Evolutionary conservation across 2,888 invertebrate genomes (phyloP).

Genomic region (Sminthurides aquaticus): DNA sequence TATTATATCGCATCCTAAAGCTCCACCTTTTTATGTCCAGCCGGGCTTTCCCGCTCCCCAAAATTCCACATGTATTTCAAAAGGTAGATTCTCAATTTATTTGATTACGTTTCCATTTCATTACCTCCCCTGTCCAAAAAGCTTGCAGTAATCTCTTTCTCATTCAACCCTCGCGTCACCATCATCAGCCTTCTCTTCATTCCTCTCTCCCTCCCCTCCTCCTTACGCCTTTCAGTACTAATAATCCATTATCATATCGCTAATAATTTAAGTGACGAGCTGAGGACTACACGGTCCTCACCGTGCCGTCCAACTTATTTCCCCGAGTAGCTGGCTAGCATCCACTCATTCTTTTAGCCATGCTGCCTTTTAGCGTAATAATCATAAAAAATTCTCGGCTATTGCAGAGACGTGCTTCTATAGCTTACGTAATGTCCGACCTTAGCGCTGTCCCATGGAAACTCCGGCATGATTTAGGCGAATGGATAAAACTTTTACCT

Average conservation of each 20-base stretch:
- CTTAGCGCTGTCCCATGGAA: too few species aligned
- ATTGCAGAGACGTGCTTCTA: not conserved
- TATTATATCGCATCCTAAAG: too few species aligned
- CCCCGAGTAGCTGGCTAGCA: too few species aligned
- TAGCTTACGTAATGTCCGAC: too few species aligned
- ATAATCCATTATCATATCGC: not conserved
- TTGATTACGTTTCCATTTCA: constrained; percentile 28
- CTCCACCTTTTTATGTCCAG: too few species aligned
- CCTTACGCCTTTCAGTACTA: not conserved
- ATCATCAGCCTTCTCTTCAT: constrained; percentile 2
- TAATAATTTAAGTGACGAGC: not conserved
- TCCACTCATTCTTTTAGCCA: not conserved
- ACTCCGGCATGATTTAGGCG: not conserved
- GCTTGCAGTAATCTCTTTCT: not conserved
- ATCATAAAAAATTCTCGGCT: not conserved
- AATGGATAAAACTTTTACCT: not conserved
- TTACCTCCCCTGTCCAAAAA: constrained; percentile 10
- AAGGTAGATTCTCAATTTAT: not conserved
- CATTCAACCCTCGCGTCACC: not conserved
- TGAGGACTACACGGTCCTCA: too few species aligned
- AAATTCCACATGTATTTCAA: too few species aligned
- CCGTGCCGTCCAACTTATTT: too few species aligned
- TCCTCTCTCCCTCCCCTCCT: constrained; percentile 10
- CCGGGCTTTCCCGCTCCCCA: too few species aligned
- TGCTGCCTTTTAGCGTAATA: not conserved